Percentiles rank a stretch among this genome's conserved stretches.
Evolutionary conservation across 2,888 invertebrate species (phyloP).

Genomic region (Yponomeuta plumbellus): DNA sequence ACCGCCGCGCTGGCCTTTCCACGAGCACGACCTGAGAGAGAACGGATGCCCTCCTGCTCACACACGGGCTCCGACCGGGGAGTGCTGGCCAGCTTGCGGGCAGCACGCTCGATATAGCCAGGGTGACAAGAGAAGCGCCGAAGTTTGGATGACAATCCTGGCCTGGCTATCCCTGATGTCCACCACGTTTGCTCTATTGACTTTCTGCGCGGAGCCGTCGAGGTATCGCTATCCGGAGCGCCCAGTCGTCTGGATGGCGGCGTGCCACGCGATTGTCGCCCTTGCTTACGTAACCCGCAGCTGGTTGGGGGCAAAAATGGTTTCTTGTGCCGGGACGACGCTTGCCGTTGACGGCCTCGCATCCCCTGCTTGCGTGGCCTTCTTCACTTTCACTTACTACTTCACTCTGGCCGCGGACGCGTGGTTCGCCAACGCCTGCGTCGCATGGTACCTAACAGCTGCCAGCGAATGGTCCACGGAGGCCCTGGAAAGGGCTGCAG

Average conservation of each 20-base stretch:
- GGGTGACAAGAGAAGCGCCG: conserved; percentile 81
- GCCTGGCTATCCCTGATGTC: conserved; percentile 87
- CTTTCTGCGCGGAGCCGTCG: conserved; percentile 92
- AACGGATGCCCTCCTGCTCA: conserved; percentile 78
- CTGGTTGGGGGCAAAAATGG: conserved; percentile 66
- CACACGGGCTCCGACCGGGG: conserved; percentile 72
- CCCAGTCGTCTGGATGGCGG: conserved; percentile 91
- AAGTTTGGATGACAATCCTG: conserved; percentile 85
- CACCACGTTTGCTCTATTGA: conserved; percentile 88
- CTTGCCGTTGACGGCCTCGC: conserved; percentile 69
- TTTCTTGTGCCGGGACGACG: conserved; percentile 53
- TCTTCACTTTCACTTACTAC: conserved; percentile 86
- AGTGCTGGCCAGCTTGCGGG: conserved; percentile 81
- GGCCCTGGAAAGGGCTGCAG: conserved; percentile 90
- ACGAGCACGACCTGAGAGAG: conserved; percentile 46
- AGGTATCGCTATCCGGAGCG: conserved; percentile 95
- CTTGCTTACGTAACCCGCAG: conserved; percentile 84
- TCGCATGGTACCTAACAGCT: conserved; percentile 93
- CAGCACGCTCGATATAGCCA: conserved; percentile 81
- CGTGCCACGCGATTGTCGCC: conserved; percentile 89
- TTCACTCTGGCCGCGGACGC: conserved; percentile 86
- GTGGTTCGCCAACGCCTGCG: conserved; percentile 92
- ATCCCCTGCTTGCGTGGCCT: conserved; percentile 81
- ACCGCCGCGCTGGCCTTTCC: conserved; percentile 62
- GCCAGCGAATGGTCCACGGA: conserved; percentile 96